Conservation (phyloP, 2,888 invertebrate genomes). For the Trimorus sp. region DNA sequence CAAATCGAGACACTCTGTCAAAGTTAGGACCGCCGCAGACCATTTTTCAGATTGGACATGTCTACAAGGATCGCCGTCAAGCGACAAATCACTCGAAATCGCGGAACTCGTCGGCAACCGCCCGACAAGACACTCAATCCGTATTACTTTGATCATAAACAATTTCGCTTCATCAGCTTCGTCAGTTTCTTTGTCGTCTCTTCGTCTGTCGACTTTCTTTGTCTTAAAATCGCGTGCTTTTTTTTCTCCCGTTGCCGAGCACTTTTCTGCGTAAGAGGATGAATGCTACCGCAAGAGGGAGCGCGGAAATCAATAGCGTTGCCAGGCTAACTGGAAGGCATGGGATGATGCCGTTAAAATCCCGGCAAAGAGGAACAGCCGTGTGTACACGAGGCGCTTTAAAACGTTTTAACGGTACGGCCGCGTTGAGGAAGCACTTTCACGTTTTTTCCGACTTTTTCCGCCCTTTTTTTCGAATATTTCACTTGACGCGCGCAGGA, state of each 20-base stretch:
- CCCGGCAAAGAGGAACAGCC: constrained; percentile 59
- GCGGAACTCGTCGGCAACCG: not conserved
- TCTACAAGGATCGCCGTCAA: not conserved
- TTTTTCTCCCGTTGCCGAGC: constrained; percentile 60
- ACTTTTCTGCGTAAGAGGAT: constrained; percentile 75
- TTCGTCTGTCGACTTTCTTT: constrained; percentile 40
- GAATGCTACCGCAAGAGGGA: constrained; percentile 76
- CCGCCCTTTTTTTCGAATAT: constrained; percentile 37
- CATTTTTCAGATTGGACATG: no score
- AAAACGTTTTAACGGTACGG: constrained; percentile 66
- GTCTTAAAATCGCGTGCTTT: constrained; percentile 54
- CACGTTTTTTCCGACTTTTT: constrained; percentile 36
- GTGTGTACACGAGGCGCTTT: constrained; percentile 64
- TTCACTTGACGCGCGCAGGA: constrained; percentile 56
- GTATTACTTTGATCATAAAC: constrained; percentile 25
- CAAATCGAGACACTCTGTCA: no score
- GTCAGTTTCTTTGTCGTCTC: constrained; percentile 51
- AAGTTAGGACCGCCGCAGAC: no score
- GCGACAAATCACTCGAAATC: no score
- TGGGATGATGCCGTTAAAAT: constrained; percentile 75
- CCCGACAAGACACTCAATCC: constrained; percentile 10
- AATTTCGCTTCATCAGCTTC: constrained; percentile 45
- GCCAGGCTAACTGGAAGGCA: constrained; percentile 78
- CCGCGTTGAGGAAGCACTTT: constrained; percentile 54
- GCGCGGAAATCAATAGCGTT: constrained; percentile 82